Evolutionary conservation across 2,797 vertebrate genomes (phyloP).

Genomic region (Erethizon dorsatum): DNA sequence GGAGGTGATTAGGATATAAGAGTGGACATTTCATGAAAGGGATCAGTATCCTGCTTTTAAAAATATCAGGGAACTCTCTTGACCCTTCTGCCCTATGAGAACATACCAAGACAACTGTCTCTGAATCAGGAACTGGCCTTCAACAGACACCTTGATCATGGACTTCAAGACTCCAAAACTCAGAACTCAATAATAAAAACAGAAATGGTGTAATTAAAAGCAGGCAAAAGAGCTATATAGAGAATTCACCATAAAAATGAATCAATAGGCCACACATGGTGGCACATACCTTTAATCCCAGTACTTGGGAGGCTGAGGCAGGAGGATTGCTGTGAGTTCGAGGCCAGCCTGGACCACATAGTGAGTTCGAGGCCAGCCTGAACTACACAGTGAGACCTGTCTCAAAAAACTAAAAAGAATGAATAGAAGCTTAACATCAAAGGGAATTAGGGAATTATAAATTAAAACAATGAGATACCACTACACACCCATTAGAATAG

Average conservation of each 20-base stretch:
- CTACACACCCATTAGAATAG: not conserved
- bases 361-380: not conserved
- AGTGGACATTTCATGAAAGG: not conserved
- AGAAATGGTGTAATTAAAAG: not conserved
- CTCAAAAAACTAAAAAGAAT: not conserved
- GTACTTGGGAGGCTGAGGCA: not conserved
- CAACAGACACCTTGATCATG: not conserved
- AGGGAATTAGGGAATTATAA: too few relatives aligned
- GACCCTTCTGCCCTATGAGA: not conserved
- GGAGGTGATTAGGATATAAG: not conserved
- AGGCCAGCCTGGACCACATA: not conserved
- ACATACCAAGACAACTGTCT: not conserved
- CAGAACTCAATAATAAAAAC: slow-evolving; percentile 7
- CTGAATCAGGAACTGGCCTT: not conserved
- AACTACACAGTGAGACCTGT: not conserved
- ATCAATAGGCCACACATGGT: not conserved
- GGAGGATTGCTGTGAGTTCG: not conserved
- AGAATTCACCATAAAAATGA: not conserved
- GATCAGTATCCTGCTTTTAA: not conserved
- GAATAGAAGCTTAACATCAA: not conserved
- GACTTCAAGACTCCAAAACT: not conserved
- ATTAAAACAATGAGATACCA: not conserved
- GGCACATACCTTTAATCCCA: too few relatives aligned
- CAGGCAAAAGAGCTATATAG: not conserved
- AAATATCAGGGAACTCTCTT: not conserved